Evolutionary conservation across 2,113 vertebrate species (phyloP), one percentile per base, ranked within the genome.

Genomic region (Xenopus borealis): DNA sequence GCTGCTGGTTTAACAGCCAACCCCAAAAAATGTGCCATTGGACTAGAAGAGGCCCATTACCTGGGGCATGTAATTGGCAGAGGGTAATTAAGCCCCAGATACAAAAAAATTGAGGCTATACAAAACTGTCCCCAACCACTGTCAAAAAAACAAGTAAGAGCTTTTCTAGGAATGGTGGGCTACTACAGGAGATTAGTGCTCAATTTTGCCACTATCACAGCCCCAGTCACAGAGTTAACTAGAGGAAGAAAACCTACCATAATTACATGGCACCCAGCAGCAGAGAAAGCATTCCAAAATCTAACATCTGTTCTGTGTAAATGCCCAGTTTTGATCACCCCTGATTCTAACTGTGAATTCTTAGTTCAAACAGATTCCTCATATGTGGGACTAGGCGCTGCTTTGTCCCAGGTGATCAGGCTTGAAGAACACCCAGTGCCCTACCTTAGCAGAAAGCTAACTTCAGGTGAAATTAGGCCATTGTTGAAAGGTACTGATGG

Each of bases 131-230:
- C 62, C 17, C 12, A 46, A 9, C 62, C 62, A 7, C 10, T 14
- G 10, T 14, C 19, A 33, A 63, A 63, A 23, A 63, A 63, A 40
- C 12, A 63, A 10, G 9, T 23, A 8, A 33, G 20, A 17, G 27
- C 62, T 3, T 63, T 33, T 8, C 52, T 33, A 16, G 30, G 27
- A 12, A 27, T 63, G 8, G 62, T 33, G 3, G 66, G 40, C 12
- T 62, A 72, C 16, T 66, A 53, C 8, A 53, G 66, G 16, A 69
- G 66, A 23, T 69, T 67, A 33, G 14, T 69, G 2, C 66, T 47
- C 6, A 11, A 66, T 20, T 46, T 71, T 58, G 50, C 20, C 4
- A 46, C 55, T 13, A 19, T 59, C 20, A 30, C 53, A 4, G 19
- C 10, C 14, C 69, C 44, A 20, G 18, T 70, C 45, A n/a, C 17